Conservation (phyloP, 1,140 invertebrate species). For the Muscidifurax raptorellus region DNA sequence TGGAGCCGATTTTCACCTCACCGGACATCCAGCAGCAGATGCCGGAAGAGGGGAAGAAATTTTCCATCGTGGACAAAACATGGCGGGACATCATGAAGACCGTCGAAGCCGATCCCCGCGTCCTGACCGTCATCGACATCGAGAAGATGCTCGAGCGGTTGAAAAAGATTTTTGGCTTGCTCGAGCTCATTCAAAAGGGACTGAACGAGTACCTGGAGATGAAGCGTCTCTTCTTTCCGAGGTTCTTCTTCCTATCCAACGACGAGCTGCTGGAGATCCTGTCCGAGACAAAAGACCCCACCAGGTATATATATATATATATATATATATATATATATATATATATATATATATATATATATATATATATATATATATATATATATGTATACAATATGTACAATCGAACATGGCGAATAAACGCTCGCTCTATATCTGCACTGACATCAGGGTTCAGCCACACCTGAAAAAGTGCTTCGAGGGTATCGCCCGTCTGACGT, state of each 20-base stretch:
- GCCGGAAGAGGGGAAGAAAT: slow-evolving; percentile 89
- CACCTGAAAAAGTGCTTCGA: slow-evolving; percentile 98
- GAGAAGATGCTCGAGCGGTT: slow-evolving; percentile 95
- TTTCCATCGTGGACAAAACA: slow-evolving; percentile 92
- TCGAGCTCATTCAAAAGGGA: slow-evolving; percentile 94
- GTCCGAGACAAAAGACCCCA: slow-evolving; percentile 98
- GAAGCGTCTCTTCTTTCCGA: slow-evolving; percentile 94
- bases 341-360: too few relatives aligned
- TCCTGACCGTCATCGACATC: slow-evolving; percentile 89
- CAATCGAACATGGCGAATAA: too few relatives aligned
- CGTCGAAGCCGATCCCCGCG: slow-evolving; percentile 84
- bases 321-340: background rate
- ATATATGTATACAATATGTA: background rate
- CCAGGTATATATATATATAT: slow-evolving; percentile 77
- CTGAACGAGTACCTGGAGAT: slow-evolving; percentile 97
- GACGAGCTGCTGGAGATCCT: slow-evolving; percentile 97
- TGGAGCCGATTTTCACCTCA: slow-evolving; percentile 97
- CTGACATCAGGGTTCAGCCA: slow-evolving; percentile 85
- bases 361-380: background rate
- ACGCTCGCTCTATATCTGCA: background rate
- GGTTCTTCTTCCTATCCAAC: slow-evolving; percentile 99
- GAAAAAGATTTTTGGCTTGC: slow-evolving; percentile 88
- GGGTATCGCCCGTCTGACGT: slow-evolving; percentile 90
- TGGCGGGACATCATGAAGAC: slow-evolving; percentile 97
- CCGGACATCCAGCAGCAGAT: slow-evolving; percentile 97